Base-by-base conservation (phyloP, 2,797 vertebrate genomes). In the Australoheros facetus region DNA sequence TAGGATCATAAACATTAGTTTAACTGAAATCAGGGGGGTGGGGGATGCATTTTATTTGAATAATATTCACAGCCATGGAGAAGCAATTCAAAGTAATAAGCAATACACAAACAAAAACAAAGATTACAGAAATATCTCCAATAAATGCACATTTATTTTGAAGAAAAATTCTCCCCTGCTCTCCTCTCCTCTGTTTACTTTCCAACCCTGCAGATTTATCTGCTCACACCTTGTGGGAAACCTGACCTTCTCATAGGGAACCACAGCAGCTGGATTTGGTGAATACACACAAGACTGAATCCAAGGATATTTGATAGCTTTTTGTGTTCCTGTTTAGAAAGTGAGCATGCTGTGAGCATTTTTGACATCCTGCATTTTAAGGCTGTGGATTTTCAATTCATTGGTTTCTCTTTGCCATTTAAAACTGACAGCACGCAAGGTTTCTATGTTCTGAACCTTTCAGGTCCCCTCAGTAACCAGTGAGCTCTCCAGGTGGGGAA, bases 401-500 rank as follows among this genome's bases (percentile, higher is more conserved):
- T 58, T 1, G 23, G 21, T 11, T 54, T 57, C 3, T 34, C 3
- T 19, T 8, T 56, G 30, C 32, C 64, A 14, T 56, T 28, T 26
- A 48, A 75, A 62, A 7, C 26, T 66, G 14, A 74, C 51, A 26
- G 6, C 56, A 78, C 30, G 19, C 28, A 45, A 57, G 6, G 14
- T 34, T 17, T 11, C 7, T 3, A 13, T 28, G 56, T 64, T 64
- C 19, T 13, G 9, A 60, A 59, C 13, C 74, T 79, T 71, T 70
- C 4, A 75, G 14, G 14, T 48, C 14, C 10, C 10, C 66, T 19
- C 28, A 45, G 42, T 37, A 74, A 11, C 11, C 17, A 45, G 12
- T 75, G 62, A 71, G 62, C 9, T 28, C 62, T 66, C 69, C 7
- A 60, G 54, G 4, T 57, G 39, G 14, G 42, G 83, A 83, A 71